Conservation (phyloP, 2,888 invertebrate species). For the Troglohyphantes excavatus region DNA sequence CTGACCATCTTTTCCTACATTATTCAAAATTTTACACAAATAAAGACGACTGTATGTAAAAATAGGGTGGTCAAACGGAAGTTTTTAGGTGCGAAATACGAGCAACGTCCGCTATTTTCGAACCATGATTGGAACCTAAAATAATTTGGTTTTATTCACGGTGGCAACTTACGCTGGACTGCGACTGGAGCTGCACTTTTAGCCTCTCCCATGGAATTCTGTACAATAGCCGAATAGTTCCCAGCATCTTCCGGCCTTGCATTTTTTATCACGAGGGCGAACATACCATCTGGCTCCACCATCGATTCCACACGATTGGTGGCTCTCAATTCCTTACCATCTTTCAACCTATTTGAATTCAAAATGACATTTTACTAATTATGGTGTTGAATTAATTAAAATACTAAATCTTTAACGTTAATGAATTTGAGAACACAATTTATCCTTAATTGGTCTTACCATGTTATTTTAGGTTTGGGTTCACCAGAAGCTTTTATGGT, state of each 20-base stretch:
- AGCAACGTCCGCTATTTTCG: too few relatives aligned
- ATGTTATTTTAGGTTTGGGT: conserved; percentile 92
- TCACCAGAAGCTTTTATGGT: conserved; percentile 90
- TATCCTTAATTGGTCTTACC: background rate
- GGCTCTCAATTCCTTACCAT: conserved; percentile 82
- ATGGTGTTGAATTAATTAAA: background rate
- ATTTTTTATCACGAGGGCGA: conserved; percentile 86
- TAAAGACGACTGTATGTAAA: too few relatives aligned
- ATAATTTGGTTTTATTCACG: too few relatives aligned
- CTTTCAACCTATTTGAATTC: conserved; percentile 81
- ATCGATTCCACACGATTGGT: conserved; percentile 83
- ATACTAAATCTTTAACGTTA: too few relatives aligned
- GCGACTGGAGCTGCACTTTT: conserved; percentile 79
- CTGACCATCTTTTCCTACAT: too few relatives aligned
- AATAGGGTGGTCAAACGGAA: too few relatives aligned
- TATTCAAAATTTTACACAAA: too few relatives aligned
- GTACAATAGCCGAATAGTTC: conserved; percentile 89
- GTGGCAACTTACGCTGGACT: conserved; percentile 79
- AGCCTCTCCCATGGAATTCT: conserved; percentile 88
- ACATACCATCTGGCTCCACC: conserved; percentile 87
- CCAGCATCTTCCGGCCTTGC: conserved; percentile 90
- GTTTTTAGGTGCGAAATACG: too few relatives aligned
- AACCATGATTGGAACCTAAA: too few relatives aligned
- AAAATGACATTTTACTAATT: background rate
- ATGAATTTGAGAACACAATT: too few relatives aligned